These are phyloP conservation scores for Epistrophe eligans DNA, from an alignment of 2,888 invertebrate species.

Conservation along the genomic window DNA sequence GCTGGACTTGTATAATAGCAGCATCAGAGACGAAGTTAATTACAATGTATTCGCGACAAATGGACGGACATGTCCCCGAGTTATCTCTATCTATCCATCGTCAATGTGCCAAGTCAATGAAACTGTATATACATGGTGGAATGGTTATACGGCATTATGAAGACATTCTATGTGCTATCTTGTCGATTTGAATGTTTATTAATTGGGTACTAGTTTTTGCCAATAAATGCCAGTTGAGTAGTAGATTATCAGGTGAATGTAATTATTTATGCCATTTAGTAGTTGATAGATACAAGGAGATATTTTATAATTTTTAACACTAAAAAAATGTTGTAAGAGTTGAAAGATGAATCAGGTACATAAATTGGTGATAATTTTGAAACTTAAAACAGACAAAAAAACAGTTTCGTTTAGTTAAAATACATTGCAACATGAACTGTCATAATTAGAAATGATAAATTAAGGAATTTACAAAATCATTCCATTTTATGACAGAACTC, in stretches of 20 bases:
- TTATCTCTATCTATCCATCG: not conserved
- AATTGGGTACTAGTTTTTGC: conserved; percentile 24
- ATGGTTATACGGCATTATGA: not conserved
- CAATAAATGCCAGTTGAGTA: conserved; percentile 1
- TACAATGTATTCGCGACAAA: conserved; percentile 10
- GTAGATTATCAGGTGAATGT: not conserved
- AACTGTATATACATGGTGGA: not conserved
- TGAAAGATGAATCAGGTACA: not conserved
- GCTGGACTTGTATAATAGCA: not conserved
- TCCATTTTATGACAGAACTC: too few relatives aligned
- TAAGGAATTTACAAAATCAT: too few relatives aligned
- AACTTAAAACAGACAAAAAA: not conserved
- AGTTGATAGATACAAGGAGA: not conserved
- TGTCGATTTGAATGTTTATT: conserved; percentile 30
- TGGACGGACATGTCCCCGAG: conserved; percentile 11
- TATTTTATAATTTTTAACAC: not conserved
- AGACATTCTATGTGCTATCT: not conserved
- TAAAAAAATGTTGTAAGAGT: not conserved
- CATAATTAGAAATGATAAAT: not conserved
- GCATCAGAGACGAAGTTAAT: conserved; percentile 26
- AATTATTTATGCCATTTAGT: conserved; percentile 30
- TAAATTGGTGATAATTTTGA: not conserved
- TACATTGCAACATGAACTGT: not conserved
- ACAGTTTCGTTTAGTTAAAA: not conserved
- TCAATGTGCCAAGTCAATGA: conserved; percentile 1